phyloP scores from a whole-genome alignment of 2,888 invertebrate genomes.

The Eledone cirrhosa region DNA sequence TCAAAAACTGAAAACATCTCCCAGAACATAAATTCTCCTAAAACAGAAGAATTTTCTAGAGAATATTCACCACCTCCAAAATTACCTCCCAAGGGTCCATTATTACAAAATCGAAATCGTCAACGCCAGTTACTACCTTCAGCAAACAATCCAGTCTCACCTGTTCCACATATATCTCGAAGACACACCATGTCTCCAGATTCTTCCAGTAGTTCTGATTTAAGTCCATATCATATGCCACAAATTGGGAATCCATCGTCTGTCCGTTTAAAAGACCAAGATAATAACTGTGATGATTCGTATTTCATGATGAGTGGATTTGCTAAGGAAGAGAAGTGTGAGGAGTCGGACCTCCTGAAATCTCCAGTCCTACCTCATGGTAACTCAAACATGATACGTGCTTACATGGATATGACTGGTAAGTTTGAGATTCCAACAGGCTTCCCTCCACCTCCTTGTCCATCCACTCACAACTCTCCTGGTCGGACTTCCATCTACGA shows the following conservation, averaged over 20 bases:
- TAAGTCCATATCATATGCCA: constrained; percentile 32
- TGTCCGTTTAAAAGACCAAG: constrained; percentile 10
- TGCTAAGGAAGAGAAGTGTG: constrained; percentile 34
- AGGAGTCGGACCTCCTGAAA: not conserved
- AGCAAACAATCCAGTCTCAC: not conserved
- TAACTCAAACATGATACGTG: constrained; percentile 33
- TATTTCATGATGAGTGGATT: constrained; percentile 44
- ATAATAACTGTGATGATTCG: constrained; percentile 35
- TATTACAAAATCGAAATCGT: constrained; percentile 41
- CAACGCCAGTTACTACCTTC: constrained; percentile 29
- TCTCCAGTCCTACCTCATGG: not conserved
- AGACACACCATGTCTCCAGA: constrained; percentile 23
- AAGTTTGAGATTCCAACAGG: constrained; percentile 36
- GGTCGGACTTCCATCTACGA: constrained; percentile 20
- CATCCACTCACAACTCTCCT: constrained; percentile 10
- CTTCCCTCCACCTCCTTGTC: constrained; percentile 27
- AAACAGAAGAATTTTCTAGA: not conserved
- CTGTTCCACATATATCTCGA: not conserved
- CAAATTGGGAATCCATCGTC: constrained; percentile 30
- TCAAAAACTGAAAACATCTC: too few species aligned
- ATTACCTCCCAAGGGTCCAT: constrained; percentile 59
- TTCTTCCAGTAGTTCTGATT: not conserved
- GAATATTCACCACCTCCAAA: constrained; percentile 50
- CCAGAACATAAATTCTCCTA: too few species aligned
- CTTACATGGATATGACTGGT: constrained; percentile 55